Conservation (phyloP, 35 echinoderm and acorn worm genomes). For the Strongylocentrotus purpuratus region DNA sequence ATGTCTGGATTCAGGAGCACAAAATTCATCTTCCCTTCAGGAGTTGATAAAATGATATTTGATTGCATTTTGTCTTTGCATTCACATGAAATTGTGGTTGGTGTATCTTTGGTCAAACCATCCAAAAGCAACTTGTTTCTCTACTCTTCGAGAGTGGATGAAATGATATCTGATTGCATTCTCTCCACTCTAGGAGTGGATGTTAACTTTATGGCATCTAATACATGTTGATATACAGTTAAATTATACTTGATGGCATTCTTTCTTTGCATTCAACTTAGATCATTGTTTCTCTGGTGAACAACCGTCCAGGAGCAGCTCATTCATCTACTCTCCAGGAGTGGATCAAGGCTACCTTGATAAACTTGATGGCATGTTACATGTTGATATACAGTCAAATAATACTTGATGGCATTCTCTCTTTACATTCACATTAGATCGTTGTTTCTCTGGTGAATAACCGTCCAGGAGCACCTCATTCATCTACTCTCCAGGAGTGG, state of each 20-base stretch:
- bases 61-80: too few species aligned
- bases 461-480: slow-evolving; percentile 83
- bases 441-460: slow-evolving; percentile 90
- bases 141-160: too few species aligned
- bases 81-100: too few species aligned
- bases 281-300: slow-evolving; percentile 93
- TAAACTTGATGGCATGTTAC: too few species aligned
- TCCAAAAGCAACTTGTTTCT: too few species aligned
- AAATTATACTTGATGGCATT: neutral
- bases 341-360: slow-evolving; percentile 79
- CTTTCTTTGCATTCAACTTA: neutral
- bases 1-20: too few species aligned
- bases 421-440: slow-evolving; percentile 60
- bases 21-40: too few species aligned
- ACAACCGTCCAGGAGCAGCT: slow-evolving; percentile 79
- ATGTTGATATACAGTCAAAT: neutral
- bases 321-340: slow-evolving; percentile 78
- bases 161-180: too few species aligned
- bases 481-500: slow-evolving; percentile 83
- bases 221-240: neutral
- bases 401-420: neutral
- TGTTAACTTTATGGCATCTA: neutral
- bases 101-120: too few species aligned
- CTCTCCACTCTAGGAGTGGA: too few species aligned
- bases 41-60: too few species aligned